Base-by-base conservation (phyloP, 2,888 invertebrate species). In the Chaetoderma sp. region DNA sequence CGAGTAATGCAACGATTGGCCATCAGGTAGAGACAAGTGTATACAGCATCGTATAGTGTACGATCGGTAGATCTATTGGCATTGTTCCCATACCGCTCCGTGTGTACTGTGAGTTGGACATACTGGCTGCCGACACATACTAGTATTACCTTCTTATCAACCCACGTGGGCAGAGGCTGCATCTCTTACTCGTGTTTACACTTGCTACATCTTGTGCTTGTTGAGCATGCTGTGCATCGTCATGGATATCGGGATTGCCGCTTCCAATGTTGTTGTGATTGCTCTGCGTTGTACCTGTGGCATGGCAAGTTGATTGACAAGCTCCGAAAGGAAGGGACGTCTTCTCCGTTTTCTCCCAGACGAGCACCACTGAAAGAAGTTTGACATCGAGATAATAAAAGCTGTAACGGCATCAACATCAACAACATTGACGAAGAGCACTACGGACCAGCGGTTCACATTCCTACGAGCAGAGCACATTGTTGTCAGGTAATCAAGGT, bases 371-470 rank as follows among this genome's bases (percentile, higher is more conserved):
- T n/a, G 21, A 1, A 59, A 44, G 45, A 28, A 64, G 33, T 64
- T 69, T 23, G 50, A 25, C 4, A 39, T 30, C 62, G 63, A 69
- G 16, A 70, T 39, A 5, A 68, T 55, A 32, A 52, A 47, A 13
- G 65, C 49, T 16, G 65, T 69, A 45, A 69, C 65, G 44, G 57
- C 76, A 66, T 18, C 78, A 58, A 68, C 44, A 54, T 71, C 69
- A 18, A 71, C 13, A n/a, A 61, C 63, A 54, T 71, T 69, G 44
- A 50, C 62, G 44, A 68, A 71, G n/a, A 72, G 25, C 1, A 63
- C 67, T 50, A 70, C 36, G 4, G 60, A 68, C 72, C 72, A 71
- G n/a, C 66, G 30, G 50, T 66, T 65, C 33, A 49, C 68, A 25
- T 54, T 54, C 21, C 62, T 5, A 36, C 62, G 58, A 8, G 28